Base-by-base conservation (phyloP, 2,113 vertebrate species). In the Xenopus laevis region DNA sequence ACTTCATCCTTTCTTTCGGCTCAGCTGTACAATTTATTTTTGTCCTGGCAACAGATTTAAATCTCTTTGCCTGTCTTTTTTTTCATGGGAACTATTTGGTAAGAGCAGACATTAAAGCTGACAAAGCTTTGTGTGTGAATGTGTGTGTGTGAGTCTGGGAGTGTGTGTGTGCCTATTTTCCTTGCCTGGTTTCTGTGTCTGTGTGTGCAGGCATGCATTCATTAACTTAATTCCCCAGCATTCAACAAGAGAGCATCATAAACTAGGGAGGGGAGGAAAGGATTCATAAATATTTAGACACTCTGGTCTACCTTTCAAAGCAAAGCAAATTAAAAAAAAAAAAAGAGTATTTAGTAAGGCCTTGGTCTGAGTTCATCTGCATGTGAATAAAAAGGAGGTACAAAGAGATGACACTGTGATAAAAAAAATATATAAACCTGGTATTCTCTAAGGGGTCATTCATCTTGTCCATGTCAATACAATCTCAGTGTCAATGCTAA, bases 201-300 rank as follows among this genome's bases (percentile, higher is more conserved):
- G 83, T 85, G 88, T 85, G 91, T 84, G 89, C 90, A 92, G 91
- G 92, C 91, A 90, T 91, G 88, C 92, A 92, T 91, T 93, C 90
- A 90, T 93, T 91, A 91, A 85, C 71, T 81, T 83, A 86, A 88
- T 90, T 89, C 87, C 88, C 87, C 85, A 81, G 84, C 89, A 79
- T 83, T 89, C 90, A 86, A 88, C 87, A 86, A 84, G 86, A 83
- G 82, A 72, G 74, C 85, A 87, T 87, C 89, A 82, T 87, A 84
- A 84, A 85, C 82, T 77, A 71, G 63, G 21, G 79, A 74, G 64
- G 63, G 21, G 79, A 74, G 64, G 27, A 76, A 84, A 84, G 83
- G 84, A 72, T 87, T 91, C 90, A 89, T 91, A 88, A 89, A 91
- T 91, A 92, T 91, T 89, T 88, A 91, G 86, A 82, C 83, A 9